These are phyloP conservation scores for Vultur gryphus DNA, from an alignment of 2,797 vertebrate genomes.

Conservation along the genomic window DNA sequence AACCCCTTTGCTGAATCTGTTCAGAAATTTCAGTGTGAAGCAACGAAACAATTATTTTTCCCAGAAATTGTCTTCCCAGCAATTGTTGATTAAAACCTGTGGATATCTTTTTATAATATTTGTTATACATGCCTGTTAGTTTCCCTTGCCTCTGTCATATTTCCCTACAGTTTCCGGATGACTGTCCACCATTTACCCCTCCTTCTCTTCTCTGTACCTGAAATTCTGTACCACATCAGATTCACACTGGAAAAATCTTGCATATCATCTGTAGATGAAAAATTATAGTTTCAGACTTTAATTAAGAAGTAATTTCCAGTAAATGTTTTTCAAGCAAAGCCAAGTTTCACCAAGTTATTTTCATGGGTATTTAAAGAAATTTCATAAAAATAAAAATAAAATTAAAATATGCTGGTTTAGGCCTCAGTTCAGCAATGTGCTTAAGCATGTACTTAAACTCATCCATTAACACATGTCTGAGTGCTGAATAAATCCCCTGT, in stretches of 20 bases:
- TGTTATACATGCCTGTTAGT: background rate
- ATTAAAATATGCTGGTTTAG: background rate
- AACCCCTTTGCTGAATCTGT: background rate
- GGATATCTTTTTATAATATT: background rate
- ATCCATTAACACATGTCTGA: background rate
- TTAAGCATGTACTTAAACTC: background rate
- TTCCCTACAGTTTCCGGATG: background rate
- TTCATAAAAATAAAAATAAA: background rate
- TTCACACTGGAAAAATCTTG: background rate
- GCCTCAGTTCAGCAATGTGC: background rate
- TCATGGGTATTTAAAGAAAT: background rate
- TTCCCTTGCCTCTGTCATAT: background rate
- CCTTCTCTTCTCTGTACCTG: background rate
- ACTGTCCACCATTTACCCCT: background rate
- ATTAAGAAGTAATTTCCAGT: background rate
- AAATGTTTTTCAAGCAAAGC: background rate
- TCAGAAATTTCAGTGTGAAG: background rate
- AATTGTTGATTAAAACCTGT: background rate
- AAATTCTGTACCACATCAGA: background rate
- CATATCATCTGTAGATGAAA: background rate
- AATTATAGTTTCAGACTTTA: background rate
- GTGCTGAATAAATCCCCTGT: background rate
- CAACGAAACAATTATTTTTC: background rate
- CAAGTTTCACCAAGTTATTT: background rate
- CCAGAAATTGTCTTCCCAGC: background rate